These are phyloP conservation scores for Venusia cambrica DNA, from an alignment of 2,888 invertebrate genomes.

Conservation along the genomic window DNA sequence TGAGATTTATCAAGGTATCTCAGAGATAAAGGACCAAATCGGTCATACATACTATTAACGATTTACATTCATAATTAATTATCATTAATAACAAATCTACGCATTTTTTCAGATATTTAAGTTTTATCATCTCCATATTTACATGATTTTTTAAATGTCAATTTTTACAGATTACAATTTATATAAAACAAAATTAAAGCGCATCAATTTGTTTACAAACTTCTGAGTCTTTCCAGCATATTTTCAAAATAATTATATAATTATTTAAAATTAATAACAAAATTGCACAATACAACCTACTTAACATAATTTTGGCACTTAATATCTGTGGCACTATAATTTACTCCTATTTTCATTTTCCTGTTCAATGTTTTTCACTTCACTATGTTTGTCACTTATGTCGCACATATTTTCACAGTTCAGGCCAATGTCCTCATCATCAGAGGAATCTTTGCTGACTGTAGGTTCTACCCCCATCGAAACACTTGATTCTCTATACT, in stretches of 20 bases:
- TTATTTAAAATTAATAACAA: slow-evolving; percentile 68
- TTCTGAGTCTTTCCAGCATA: slow-evolving; percentile 64
- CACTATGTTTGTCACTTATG: slow-evolving; percentile 74
- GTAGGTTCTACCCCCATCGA: slow-evolving; percentile 48
- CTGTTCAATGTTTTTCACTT: slow-evolving; percentile 67
- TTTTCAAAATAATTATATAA: slow-evolving; percentile 60
- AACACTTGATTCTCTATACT: slow-evolving; percentile 79
- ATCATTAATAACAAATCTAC: no score
- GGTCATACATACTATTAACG: no score
- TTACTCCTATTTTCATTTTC: slow-evolving; percentile 70
- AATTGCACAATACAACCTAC: slow-evolving; percentile 80
- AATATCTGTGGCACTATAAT: slow-evolving; percentile 82
- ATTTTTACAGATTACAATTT: slow-evolving; percentile 47
- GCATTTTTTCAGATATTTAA: no score
- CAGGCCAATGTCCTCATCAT: slow-evolving; percentile 71
- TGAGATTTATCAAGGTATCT: slow-evolving; percentile 26
- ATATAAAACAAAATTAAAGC: slow-evolving; percentile 72
- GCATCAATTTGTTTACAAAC: slow-evolving; percentile 74
- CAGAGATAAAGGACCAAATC: slow-evolving; percentile 30
- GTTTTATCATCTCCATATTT: slow-evolving; percentile 53
- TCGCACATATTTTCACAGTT: slow-evolving; percentile 56
- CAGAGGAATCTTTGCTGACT: slow-evolving; percentile 74
- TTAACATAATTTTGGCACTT: slow-evolving; percentile 84
- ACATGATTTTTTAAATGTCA: slow-evolving; percentile 28
- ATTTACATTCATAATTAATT: no score